phyloP scores from a whole-genome alignment of 2,113 vertebrate genomes.

The Psilopsiagon aurifrons region DNA sequence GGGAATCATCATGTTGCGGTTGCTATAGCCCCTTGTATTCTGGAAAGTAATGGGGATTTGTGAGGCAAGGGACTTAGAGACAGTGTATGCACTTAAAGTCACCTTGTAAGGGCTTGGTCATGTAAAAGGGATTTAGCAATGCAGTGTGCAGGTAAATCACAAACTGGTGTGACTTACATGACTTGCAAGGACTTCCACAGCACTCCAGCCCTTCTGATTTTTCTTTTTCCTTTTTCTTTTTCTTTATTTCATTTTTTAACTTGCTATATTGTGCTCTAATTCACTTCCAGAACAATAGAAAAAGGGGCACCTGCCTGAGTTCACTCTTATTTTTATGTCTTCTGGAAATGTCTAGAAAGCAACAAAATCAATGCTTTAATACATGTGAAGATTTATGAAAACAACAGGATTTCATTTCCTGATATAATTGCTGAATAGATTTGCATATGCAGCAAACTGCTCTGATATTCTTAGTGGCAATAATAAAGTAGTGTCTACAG shows the following conservation, averaged over 20 bases:
- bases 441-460: conserved; percentile 6
- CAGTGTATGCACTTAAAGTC: neutral
- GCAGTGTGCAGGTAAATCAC: neutral
- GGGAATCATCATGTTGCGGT: neutral
- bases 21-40: neutral
- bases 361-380: conserved; percentile 7
- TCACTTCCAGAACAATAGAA: neutral
- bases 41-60: neutral
- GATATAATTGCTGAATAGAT: conserved; percentile 32
- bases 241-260: neutral
- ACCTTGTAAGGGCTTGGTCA: neutral
- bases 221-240: neutral
- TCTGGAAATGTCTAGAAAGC: conserved; percentile 32
- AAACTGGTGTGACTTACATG: neutral
- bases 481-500: conserved; percentile 47
- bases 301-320: neutral
- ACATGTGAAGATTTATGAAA: conserved; percentile 25
- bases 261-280: neutral
- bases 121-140: neutral
- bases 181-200: neutral
- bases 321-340: neutral
- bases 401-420: conserved; percentile 36
- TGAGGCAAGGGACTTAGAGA: neutral
- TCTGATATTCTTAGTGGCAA: conserved; percentile 45
- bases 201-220: neutral